Conservation (phyloP, 2,113 vertebrate genomes). For the Ellobius talpinus region DNA sequence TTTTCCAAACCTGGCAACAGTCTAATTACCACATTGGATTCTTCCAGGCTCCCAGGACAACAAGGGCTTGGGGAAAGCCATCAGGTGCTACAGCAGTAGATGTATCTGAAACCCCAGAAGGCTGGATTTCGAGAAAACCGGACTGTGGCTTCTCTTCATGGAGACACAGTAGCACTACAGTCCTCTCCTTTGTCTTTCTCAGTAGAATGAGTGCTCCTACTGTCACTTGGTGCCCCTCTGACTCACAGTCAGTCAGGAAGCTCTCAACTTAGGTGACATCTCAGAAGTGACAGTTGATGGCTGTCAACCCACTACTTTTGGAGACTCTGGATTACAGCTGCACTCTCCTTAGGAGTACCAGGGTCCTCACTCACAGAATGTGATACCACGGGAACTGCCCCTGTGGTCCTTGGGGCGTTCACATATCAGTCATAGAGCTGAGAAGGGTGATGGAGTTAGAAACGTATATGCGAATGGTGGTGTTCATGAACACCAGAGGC, state of each 20-base stretch:
- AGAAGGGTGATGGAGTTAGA: not conserved
- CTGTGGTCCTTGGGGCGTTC: not conserved
- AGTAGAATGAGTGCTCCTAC: not conserved
- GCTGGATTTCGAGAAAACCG: not conserved
- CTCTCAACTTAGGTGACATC: not conserved
- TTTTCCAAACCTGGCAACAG: constrained; percentile 25
- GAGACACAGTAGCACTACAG: constrained; percentile 40
- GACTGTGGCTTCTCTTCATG: not conserved
- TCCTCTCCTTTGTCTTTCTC: constrained; percentile 45
- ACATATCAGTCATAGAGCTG: not conserved
- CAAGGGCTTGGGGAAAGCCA: not conserved
- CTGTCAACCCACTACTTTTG: not conserved
- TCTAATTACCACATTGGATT: not conserved
- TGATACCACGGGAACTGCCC: not conserved
- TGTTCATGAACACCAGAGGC: not conserved
- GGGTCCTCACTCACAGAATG: not conserved
- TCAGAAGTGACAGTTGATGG: not conserved
- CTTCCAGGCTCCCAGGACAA: constrained; percentile 13
- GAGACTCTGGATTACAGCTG: not conserved
- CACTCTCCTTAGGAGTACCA: not conserved
- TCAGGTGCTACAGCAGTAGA: not conserved
- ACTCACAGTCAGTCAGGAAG: not conserved
- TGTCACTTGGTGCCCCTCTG: not conserved
- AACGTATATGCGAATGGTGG: not conserved
- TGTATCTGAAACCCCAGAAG: not conserved